Evolutionary conservation across 2,113 vertebrate species (phyloP).

Genomic region (Protobothrops flavoviridis): DNA sequence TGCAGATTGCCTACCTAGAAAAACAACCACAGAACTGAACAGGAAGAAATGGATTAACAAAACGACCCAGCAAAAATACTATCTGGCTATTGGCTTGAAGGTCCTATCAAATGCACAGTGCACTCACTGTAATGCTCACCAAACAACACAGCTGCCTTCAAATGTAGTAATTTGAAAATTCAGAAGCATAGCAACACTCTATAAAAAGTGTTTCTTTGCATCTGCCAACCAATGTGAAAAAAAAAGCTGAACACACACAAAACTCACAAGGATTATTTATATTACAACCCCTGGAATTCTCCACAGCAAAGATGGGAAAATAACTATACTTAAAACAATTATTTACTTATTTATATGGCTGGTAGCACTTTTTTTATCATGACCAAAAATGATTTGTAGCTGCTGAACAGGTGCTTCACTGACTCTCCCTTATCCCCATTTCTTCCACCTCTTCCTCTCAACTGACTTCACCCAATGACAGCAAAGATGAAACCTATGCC

Average conservation of each 20-base stretch:
- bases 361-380: background rate
- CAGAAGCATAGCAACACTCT: background rate
- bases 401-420: background rate
- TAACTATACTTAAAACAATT: background rate
- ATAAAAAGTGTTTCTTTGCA: background rate
- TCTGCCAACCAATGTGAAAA: background rate
- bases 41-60: background rate
- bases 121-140: background rate
- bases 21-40: background rate
- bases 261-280: background rate
- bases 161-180: background rate
- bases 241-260: background rate
- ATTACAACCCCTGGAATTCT: background rate
- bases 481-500: background rate
- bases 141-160: background rate
- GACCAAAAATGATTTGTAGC: background rate
- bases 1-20: background rate
- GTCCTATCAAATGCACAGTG: background rate
- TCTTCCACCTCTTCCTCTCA: background rate
- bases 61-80: background rate
- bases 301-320: background rate
- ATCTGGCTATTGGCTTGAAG: background rate
- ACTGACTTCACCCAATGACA: background rate
- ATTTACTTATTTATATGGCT: background rate
- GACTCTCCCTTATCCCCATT: background rate